Percentiles rank a stretch among this genome's conserved stretches.
Evolutionary conservation across 2,797 vertebrate species (phyloP).

Genomic region (Mus spretus): DNA sequence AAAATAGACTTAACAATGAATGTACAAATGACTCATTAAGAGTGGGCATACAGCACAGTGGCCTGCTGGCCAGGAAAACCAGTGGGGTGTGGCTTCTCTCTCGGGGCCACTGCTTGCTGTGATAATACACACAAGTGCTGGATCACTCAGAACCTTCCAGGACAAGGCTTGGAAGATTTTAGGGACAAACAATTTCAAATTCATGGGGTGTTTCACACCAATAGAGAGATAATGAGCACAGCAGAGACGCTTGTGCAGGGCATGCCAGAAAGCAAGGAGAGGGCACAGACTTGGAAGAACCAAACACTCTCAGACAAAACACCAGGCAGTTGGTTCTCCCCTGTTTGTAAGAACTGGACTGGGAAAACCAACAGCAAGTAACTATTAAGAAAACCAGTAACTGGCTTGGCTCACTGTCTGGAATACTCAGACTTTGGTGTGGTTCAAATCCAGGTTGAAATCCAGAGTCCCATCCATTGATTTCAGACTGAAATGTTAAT

Average conservation of each 20-base stretch:
- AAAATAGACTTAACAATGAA: not conserved
- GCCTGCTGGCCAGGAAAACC: not conserved
- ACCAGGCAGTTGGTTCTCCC: no score
- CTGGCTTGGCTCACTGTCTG: not conserved
- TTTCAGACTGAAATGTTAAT: rapidly evolving
- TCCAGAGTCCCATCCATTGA: no score
- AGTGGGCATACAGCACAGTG: not conserved
- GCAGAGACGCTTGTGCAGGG: not conserved
- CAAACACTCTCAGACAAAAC: not conserved
- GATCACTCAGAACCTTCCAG: not conserved
- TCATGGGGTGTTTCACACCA: not conserved
- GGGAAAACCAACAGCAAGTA: rapidly evolving
- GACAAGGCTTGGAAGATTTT: not conserved
- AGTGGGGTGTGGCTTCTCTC: not conserved
- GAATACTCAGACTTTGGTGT: not conserved
- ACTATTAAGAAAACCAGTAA: rapidly evolving
- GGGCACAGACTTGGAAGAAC: no score
- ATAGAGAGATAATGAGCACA: not conserved
- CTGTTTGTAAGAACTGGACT: not conserved
- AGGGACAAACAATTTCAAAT: not conserved
- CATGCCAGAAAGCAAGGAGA: not conserved
- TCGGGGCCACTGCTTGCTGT: no score
- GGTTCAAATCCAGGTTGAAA: not conserved
- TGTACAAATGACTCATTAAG: not conserved
- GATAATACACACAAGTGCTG: no score